These are phyloP conservation scores for Pempheris klunzingeri DNA, from an alignment of 2,797 vertebrate species.

Conservation along the genomic window DNA sequence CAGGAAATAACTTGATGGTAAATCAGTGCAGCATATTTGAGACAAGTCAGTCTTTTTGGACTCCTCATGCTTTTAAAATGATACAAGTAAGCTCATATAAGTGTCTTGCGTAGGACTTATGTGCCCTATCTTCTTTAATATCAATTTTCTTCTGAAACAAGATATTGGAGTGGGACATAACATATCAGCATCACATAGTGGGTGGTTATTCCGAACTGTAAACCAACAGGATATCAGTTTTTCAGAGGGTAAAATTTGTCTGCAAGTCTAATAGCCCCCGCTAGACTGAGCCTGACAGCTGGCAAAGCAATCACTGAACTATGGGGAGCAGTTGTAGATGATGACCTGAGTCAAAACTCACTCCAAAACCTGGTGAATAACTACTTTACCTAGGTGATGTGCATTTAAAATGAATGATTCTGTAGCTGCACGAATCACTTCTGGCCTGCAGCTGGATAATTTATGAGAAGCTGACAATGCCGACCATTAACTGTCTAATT, in stretches of 20 bases:
- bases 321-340: slow-evolving; percentile 34
- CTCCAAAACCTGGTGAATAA: slow-evolving; percentile 13
- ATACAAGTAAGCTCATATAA: neutral
- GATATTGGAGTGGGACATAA: neutral
- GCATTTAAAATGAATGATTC: neutral
- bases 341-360: slow-evolving; percentile 35
- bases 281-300: slow-evolving; percentile 41
- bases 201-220: neutral
- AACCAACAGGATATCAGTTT: slow-evolving; percentile 2
- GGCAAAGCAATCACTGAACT: slow-evolving; percentile 49
- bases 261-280: neutral
- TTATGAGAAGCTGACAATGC: neutral
- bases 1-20: neutral
- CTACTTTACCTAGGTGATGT: neutral
- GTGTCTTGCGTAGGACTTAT: neutral
- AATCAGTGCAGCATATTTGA: slow-evolving; percentile 12
- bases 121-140: neutral
- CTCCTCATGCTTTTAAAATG: neutral
- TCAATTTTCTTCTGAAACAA: neutral
- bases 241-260: slow-evolving; percentile 6
- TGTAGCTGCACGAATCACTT: neutral
- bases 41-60: neutral
- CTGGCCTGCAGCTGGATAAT: neutral
- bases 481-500: neutral
- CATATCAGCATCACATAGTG: neutral